Evolutionary conservation across 2,888 invertebrate genomes (phyloP), one percentile per base, ranked within the genome.

Genomic region (Agrochola lychnidis): DNA sequence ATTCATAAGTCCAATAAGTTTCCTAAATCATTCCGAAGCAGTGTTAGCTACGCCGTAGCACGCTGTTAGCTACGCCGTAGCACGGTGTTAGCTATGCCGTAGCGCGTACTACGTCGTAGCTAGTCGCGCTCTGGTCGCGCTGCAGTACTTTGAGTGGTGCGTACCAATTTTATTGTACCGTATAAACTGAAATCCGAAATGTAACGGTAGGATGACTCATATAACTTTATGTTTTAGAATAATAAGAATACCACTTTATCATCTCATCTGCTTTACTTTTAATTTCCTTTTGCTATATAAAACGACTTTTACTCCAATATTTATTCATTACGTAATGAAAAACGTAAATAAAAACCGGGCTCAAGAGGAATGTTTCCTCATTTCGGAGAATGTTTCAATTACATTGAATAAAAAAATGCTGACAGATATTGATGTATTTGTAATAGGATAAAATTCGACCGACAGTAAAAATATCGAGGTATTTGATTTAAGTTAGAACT

Each of bases 321-420:
- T 30, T n/a, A n/a, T 69, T 63, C 4, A 56, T 53, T 40, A n/a
- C 42, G 19, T 56, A 40, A 30, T 62, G 14, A 45, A 19, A 25
- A 53, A 22, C 59, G 7, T 25, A 2, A 53, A 22, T 36, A 45
- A 53, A 75, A 56, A 25, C 25, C 12, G 36, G 40, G 16, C 30
- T 45, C 16, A 5, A 30, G 5, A 67, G 19, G 14, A 77, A 70
- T 68, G 9, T 62, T 76, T 45, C 14, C 68, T 36, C 25, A 25
- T 61, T 76, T 48, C 9, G 2, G 2, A 19, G 61, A 68, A 76
- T 61, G 14, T 53, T 78, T 48, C 62, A 69, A 69, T 78, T 68
- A 36, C 12, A 61, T 36, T 61, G 12, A 51, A 25, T 42, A 12
- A 51, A 19, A 42, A 36, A 77, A 36, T 22, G 16, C 16, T 22